Conservation (phyloP, 2,888 invertebrate species). For the Sabellastarte sp. region DNA sequence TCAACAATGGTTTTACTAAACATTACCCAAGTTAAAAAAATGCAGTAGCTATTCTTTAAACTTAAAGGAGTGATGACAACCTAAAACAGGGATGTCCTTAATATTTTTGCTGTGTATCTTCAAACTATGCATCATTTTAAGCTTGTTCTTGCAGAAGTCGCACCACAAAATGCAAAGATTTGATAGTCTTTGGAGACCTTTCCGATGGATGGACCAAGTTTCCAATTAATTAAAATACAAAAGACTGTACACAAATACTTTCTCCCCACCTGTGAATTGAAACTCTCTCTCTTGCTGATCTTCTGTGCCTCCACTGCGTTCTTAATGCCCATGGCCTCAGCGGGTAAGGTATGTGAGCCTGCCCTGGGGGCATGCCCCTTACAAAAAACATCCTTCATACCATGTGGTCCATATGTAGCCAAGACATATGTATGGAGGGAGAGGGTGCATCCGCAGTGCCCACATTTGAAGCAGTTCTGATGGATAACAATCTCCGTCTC, state of each 20-base stretch:
- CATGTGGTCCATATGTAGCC: constrained; percentile 3
- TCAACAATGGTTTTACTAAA: too few relatives aligned
- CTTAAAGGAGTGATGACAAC: too few relatives aligned
- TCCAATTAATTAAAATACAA: too few relatives aligned
- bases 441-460: constrained; percentile 15
- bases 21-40: too few relatives aligned
- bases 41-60: too few relatives aligned
- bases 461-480: constrained; percentile 25
- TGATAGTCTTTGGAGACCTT: too few relatives aligned
- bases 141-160: too few relatives aligned
- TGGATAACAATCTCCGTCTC: constrained; percentile 23
- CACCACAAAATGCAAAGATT: too few relatives aligned
- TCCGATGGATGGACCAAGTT: too few relatives aligned
- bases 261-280: constrained; percentile 14
- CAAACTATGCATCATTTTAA: too few relatives aligned
- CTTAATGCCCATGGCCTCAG: constrained; percentile 16
- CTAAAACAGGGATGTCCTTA: too few relatives aligned
- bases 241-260: neutral
- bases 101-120: too few relatives aligned
- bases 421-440: constrained; percentile 17
- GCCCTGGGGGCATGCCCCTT: constrained; percentile 24
- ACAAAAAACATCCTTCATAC: constrained; percentile 16
- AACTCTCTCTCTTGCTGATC: constrained; percentile 15
- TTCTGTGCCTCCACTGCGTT: constrained; percentile 21
- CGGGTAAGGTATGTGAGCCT: constrained; percentile 9